A percentile compares a stretch with the other conserved stretches of the same genome.
Conservation (phyloP, 1,140 invertebrate genomes). For the Lithobius niger region DNA sequence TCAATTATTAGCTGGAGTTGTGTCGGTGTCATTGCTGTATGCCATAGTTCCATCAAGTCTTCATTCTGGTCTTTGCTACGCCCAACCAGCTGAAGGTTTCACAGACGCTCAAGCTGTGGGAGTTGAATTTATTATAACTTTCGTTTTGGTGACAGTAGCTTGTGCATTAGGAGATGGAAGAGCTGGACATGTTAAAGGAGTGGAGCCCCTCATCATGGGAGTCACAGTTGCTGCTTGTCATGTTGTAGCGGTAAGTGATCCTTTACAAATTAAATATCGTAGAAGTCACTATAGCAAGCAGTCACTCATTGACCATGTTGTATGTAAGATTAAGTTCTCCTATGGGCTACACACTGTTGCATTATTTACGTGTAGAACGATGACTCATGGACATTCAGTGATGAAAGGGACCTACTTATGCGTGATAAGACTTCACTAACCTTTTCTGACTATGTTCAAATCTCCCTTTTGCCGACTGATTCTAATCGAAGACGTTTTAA, state of each 20-base stretch:
- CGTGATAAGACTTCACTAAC: too few species aligned
- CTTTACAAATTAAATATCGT: too few species aligned
- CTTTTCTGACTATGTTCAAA: too few species aligned
- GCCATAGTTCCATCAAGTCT: neutral
- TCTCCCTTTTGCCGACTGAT: too few species aligned
- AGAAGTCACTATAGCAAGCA: too few species aligned
- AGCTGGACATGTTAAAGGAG: neutral
- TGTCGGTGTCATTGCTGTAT: slow-evolving; percentile 30
- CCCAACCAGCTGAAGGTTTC: neutral
- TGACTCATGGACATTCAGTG: too few species aligned
- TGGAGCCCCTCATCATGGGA: neutral
- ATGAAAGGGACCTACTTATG: too few species aligned
- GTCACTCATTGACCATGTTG: too few species aligned
- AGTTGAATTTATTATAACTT: neutral
- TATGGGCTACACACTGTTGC: too few species aligned
- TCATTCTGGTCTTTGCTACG: neutral
- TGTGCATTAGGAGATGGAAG: neutral
- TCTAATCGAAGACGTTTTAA: too few species aligned
- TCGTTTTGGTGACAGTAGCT: neutral
- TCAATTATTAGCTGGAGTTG: slow-evolving; percentile 31
- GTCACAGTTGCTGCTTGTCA: neutral
- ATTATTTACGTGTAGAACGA: too few species aligned
- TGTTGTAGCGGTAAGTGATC: slow-evolving; percentile 2
- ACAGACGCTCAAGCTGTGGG: neutral
- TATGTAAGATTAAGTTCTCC: too few species aligned